These are phyloP conservation scores for Galbula dea DNA, from an alignment of 2,113 vertebrate genomes.

Conservation along the genomic window DNA sequence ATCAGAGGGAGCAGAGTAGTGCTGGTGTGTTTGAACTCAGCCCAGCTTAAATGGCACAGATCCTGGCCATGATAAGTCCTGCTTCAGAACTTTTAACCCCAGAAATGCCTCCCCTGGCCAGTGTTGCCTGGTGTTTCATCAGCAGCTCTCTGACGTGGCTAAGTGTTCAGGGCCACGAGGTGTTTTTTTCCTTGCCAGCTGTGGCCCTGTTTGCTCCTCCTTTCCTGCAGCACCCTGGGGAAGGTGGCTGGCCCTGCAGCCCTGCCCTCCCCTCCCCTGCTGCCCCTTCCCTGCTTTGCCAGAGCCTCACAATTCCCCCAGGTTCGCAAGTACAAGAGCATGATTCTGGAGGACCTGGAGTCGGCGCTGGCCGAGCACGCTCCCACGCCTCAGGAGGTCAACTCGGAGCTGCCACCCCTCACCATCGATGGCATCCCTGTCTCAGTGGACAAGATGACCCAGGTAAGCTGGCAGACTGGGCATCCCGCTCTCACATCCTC, in stretches of 20 bases:
- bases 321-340: constrained; percentile 98
- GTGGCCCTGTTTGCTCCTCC: constrained; percentile 28
- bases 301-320: constrained; percentile 65
- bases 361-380: constrained; percentile 93
- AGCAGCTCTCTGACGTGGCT: neutral
- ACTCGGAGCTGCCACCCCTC: constrained; percentile 92
- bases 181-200: constrained; percentile 4
- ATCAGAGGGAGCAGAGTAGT: neutral
- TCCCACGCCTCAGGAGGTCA: constrained; percentile 89
- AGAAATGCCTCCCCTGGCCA: neutral
- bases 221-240: neutral
- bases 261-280: neutral
- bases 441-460: constrained; percentile 99
- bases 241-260: neutral
- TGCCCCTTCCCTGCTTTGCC: constrained; percentile 69
- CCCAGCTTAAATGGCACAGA: neutral
- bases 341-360: constrained; percentile 97
- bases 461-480: constrained; percentile 75
- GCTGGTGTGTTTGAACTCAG: fast-evolving
- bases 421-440: constrained; percentile 98
- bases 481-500: neutral
- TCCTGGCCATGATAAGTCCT: neutral
- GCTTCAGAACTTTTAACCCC: neutral
- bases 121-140: constrained; percentile 69
- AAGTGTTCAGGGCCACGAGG: neutral